A percentile compares a stretch with the other conserved stretches of the same genome.
Evolutionary conservation across 2,797 vertebrate genomes (phyloP).

Genomic region (Onychomys leucogaster): DNA sequence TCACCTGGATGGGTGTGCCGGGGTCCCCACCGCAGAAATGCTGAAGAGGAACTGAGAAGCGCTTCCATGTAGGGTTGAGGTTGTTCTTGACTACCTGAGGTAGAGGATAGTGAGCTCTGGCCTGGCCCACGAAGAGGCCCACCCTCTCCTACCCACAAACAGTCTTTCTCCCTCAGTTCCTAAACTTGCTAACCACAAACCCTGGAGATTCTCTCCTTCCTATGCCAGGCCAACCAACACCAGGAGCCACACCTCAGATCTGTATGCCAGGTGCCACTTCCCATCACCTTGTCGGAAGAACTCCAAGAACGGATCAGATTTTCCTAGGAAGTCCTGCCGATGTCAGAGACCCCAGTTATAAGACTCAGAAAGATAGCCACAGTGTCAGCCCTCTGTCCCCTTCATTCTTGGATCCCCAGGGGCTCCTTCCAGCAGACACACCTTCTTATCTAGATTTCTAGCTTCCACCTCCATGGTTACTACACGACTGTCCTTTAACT

Average conservation of each 20-base stretch:
- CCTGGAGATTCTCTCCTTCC: neutral
- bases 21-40: slow-evolving; percentile 93
- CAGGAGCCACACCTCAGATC: slow-evolving; percentile 92
- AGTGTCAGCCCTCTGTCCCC: neutral
- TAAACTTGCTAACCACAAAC: slow-evolving; percentile 34
- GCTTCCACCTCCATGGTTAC: slow-evolving; percentile 94
- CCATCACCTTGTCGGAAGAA: slow-evolving; percentile 92
- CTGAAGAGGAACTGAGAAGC: slow-evolving; percentile 93
- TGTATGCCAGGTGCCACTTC: slow-evolving; percentile 93
- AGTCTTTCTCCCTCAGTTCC: neutral
- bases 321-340: slow-evolving; percentile 95
- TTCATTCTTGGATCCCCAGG: neutral
- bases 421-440: slow-evolving; percentile 73
- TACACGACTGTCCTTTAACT: slow-evolving; percentile 93
- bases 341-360: slow-evolving; percentile 47
- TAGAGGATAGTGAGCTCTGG: neutral
- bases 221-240: neutral
- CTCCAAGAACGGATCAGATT: slow-evolving; percentile 96
- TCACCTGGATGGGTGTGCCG: slow-evolving; percentile 93
- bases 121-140: neutral
- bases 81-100: slow-evolving; percentile 96
- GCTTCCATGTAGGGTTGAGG: slow-evolving; percentile 94
- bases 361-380: slow-evolving; percentile 31
- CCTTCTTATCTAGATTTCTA: slow-evolving; percentile 96
- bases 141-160: neutral